Percentiles rank a stretch among this genome's conserved stretches.
Evolutionary conservation across 2,888 invertebrate genomes (phyloP).

Genomic region (Andrena hattorfiana): DNA sequence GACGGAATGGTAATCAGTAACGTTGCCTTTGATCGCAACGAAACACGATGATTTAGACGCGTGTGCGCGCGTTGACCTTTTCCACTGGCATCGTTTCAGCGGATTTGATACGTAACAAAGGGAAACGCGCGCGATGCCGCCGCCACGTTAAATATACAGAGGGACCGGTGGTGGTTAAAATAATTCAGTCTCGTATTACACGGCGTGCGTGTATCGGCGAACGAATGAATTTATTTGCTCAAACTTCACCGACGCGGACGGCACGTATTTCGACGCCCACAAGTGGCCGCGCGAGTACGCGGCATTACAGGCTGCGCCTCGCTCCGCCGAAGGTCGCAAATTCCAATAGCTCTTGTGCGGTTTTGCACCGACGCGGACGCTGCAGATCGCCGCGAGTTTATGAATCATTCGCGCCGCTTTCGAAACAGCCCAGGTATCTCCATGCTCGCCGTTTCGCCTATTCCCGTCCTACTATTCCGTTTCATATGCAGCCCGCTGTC

Average conservation of each 20-base stretch:
- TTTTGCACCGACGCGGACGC: slow-evolving; percentile 36
- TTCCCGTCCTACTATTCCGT: not conserved
- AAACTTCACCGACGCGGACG: slow-evolving; percentile 52
- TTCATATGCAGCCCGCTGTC: not conserved
- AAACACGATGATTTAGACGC: not conserved
- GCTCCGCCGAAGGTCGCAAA: slow-evolving; percentile 70
- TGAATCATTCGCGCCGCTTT: slow-evolving; percentile 64
- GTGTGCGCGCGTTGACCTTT: slow-evolving; percentile 14
- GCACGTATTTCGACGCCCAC: slow-evolving; percentile 68
- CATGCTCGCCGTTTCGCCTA: not conserved
- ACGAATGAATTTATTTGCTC: slow-evolving; percentile 67
- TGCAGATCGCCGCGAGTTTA: slow-evolving; percentile 58
- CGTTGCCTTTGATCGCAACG: slow-evolving; percentile 10
- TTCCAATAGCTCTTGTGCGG: slow-evolving; percentile 68
- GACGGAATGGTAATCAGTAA: not conserved
- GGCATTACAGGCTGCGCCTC: slow-evolving; percentile 69
- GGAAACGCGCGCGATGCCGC: slow-evolving; percentile 21
- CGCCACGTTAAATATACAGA: slow-evolving; percentile 32
- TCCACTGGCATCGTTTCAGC: slow-evolving; percentile 10
- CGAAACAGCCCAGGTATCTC: slow-evolving; percentile 29
- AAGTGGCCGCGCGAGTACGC: slow-evolving; percentile 64
- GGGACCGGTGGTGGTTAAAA: slow-evolving; percentile 18
- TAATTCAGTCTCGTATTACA: slow-evolving; percentile 40
- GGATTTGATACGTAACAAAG: slow-evolving; percentile 37
- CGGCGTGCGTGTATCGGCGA: slow-evolving; percentile 36